Base-by-base conservation (phyloP, 2,888 invertebrate species). In the Synergus gifuensis region DNA sequence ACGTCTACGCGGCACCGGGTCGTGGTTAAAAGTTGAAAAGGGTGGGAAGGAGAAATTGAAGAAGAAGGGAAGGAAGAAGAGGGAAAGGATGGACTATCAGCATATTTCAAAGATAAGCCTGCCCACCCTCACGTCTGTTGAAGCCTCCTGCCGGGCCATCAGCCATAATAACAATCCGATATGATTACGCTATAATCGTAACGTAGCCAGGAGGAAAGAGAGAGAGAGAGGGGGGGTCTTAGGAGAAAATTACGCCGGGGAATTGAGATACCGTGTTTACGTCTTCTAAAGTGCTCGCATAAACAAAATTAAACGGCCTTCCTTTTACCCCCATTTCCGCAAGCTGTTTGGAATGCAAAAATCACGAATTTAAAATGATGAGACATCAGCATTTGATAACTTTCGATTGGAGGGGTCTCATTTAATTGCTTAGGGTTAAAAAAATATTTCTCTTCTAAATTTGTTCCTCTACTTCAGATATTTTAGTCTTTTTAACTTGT, bases 151-250 rank as follows among this genome's bases (percentile, higher is more conserved):
- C 89, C 87, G 89, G 88, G 88, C 90, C 90, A 91, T 91, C 91
- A 91, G 90, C 89, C 90, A 90, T 91, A 91, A 92, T 92, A 92
- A 92, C 92, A 92, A 92, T 92, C 91, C 92, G 92, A 92, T 92
- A 92, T 91, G 91, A 92, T 92, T 92, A 90, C 90, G 87, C 91
- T 88, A 91, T 92, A 91, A 92, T 91, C 91, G 89, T 91, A 91
- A 91, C 88, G 89, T 86, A 86, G 86, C 85, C 83, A 82, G 79
- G 82, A 82, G 83, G 81, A 85, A 81, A 83, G 2, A 28, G 2
- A 28, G 28, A 28, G 3, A 28, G 84, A 78, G 78, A 60, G 79
- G 28, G 63, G 60, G 73, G 80, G 77, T 79, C 82, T 79, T 77
- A 82, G 86, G 85, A 85, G 86, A 87, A 92, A 92, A 92, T 92